Evolutionary conservation across 2,888 invertebrate genomes (phyloP).

Genomic region (Stenurella melanura): DNA sequence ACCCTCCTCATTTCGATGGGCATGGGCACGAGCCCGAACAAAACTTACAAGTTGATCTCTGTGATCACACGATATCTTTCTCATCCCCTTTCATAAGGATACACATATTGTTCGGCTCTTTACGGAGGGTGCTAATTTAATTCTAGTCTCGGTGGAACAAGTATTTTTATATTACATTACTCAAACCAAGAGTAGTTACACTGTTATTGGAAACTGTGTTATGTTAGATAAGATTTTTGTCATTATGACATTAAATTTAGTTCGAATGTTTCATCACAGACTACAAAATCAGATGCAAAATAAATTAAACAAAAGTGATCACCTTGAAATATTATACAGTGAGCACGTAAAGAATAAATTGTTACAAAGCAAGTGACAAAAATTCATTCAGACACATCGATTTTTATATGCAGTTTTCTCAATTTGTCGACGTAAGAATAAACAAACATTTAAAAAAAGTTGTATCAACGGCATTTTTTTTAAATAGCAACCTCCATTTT

Average conservation of each 20-base stretch:
- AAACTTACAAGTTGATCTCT: constrained; percentile 43
- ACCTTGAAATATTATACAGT: too few species aligned
- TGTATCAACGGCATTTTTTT: too few species aligned
- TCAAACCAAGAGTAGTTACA: constrained; percentile 17
- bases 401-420: too few species aligned
- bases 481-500: too few species aligned
- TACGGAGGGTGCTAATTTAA: constrained; percentile 62
- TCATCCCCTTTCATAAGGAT: constrained; percentile 51
- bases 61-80: constrained; percentile 45
- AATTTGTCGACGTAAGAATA: too few species aligned
- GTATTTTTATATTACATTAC: constrained; percentile 30
- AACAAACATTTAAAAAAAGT: too few species aligned
- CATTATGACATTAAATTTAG: not conserved
- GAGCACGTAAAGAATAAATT: too few species aligned
- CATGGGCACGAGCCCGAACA: constrained; percentile 46
- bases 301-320: too few species aligned
- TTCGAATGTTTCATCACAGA: too few species aligned
- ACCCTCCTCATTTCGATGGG: constrained; percentile 52
- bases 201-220: constrained; percentile 6
- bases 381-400: too few species aligned
- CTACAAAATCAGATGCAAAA: too few species aligned
- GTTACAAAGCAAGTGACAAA: too few species aligned
- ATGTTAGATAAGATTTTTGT: not conserved
- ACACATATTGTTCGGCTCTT: constrained; percentile 60
- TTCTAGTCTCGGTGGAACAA: constrained; percentile 43